These are phyloP conservation scores for Carcharodon carcharias DNA, from an alignment of 2,797 vertebrate genomes.

Conservation along the genomic window DNA sequence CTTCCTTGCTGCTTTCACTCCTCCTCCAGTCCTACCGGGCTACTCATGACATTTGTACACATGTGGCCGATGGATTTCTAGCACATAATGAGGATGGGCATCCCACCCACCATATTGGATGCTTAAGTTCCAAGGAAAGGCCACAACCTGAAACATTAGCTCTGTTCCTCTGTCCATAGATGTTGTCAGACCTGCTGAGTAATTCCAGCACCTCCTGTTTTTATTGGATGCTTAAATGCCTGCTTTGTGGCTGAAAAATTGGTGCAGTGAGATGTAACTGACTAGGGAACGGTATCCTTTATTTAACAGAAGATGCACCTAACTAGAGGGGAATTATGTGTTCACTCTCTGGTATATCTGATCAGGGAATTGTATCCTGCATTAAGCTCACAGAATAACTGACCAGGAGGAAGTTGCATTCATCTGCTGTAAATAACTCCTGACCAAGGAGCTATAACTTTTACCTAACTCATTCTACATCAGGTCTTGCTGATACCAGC, in stretches of 20 bases:
- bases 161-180: neutral
- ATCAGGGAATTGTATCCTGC: neutral
- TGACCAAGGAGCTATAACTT: neutral
- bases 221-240: neutral
- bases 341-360: neutral
- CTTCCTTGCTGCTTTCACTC: neutral
- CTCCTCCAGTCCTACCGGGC: neutral
- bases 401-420: neutral
- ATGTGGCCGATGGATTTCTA: neutral
- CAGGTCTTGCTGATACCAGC: neutral
- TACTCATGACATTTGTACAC: neutral
- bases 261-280: neutral
- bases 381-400: neutral
- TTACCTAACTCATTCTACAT: neutral
- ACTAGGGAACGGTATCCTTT: neutral
- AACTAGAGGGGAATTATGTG: neutral
- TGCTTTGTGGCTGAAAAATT: neutral
- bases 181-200: neutral
- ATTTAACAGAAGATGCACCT: neutral
- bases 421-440: neutral
- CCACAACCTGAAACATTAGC: no score
- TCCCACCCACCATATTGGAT: neutral
- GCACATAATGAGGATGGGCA: neutral
- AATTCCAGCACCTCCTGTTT: neutral
- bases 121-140: neutral